phyloP scores from a whole-genome alignment of 2,113 vertebrate genomes.

The Microtus montanus region DNA sequence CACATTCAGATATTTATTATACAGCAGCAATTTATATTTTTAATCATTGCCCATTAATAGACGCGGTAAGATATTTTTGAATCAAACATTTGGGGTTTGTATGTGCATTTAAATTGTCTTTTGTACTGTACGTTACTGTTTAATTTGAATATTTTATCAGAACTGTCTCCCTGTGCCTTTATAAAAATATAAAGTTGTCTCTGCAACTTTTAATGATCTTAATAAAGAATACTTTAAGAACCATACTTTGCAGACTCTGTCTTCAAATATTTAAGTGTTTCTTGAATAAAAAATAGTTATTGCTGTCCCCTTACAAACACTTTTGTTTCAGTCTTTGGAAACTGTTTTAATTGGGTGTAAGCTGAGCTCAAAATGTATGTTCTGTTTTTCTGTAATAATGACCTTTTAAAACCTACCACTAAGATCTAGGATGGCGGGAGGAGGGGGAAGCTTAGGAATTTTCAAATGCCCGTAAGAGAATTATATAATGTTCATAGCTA shows the following conservation, averaged over 20 bases:
- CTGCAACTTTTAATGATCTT: constrained; percentile 98
- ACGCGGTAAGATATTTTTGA: constrained; percentile 89
- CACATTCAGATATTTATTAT: constrained; percentile 88
- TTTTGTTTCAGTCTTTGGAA: constrained; percentile 42
- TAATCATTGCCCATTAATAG: constrained; percentile 87
- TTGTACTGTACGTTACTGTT: constrained; percentile 96
- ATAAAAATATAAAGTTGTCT: constrained; percentile 99
- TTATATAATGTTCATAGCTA: neutral
- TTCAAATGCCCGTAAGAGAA: constrained; percentile 13
- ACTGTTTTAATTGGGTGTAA: neutral
- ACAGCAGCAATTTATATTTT: constrained; percentile 89
- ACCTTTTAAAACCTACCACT: constrained; percentile 1
- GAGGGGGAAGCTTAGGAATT: neutral
- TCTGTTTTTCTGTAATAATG: constrained; percentile 41
- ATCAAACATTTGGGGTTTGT: constrained; percentile 91
- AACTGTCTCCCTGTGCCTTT: constrained; percentile 93
- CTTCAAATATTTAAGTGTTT: constrained; percentile 38
- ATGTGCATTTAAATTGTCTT: constrained; percentile 95
- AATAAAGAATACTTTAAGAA: constrained; percentile 93
- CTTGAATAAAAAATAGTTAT: constrained; percentile 19
- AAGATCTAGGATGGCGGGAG: neutral
- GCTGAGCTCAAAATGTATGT: neutral
- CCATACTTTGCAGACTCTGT: constrained; percentile 70
- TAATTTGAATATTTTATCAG: constrained; percentile 95
- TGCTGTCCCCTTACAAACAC: neutral